Base-by-base conservation (phyloP, 2,797 vertebrate genomes). In the Nyctibius grandis region DNA sequence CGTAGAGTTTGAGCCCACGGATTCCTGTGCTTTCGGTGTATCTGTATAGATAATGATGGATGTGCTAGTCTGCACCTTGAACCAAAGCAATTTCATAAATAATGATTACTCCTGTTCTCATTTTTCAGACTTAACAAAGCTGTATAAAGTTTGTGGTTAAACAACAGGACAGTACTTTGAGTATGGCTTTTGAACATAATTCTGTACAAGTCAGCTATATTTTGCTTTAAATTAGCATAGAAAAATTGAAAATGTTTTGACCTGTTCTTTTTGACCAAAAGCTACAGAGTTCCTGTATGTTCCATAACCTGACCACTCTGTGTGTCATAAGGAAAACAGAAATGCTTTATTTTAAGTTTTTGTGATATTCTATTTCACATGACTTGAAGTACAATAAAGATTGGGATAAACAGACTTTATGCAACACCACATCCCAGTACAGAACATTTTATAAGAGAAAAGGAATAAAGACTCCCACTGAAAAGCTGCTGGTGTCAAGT, bases 401-500 rank as follows among this genome's bases (percentile, higher is more conserved):
- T 56, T 68, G 59, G n/a, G 60, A 54, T 87, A 89, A 95, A 80
- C 33, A 91, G 42, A 81, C 79, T 88, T 96, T 38, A 83, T 82
- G 42, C 45, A 96, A 60, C 8, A 76, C 45, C 56, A 61, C 28
- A 75, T 91, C 44, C 28, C 34, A 89, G 61, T 88, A 85, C 63
- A 91, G 56, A 64, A 75, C 47, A 81, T 77, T 93, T 96, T 85
- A 79, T 85, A 73, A 81, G 19, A 87, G 83, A 89, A 96, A 95
- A 91, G 67, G 53, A 92, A 85, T 54, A 68, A 89, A 85, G 70
- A 93, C 67, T 93, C 77, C 83, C 64, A 93, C 85, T 95, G 65
- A 94, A 94, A 96, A 96, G 51, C 84, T 93, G 59, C 72, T 68
- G 22, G 47, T 95, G 70, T 97, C 88, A 97, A 93, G 96, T 85